These are phyloP conservation scores for Malacosoma neustria DNA, from an alignment of 2,888 invertebrate genomes.

Conservation along the genomic window DNA sequence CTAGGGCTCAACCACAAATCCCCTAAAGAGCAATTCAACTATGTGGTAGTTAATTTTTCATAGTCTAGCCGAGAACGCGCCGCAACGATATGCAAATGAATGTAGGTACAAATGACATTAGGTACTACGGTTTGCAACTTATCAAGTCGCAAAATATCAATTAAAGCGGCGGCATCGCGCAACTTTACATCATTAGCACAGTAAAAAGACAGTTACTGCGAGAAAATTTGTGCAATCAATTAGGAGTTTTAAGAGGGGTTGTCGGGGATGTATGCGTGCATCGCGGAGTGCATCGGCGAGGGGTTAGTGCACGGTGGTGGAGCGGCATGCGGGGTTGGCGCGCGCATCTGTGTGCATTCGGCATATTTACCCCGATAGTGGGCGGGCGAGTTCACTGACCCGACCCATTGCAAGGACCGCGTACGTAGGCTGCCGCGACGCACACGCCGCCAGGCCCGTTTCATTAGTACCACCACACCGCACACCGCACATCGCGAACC, in stretches of 20 bases:
- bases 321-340: constrained; percentile 47
- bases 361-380: constrained; percentile 74
- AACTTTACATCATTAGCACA: constrained; percentile 71
- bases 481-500: constrained; percentile 14
- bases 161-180: constrained; percentile 60
- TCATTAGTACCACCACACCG: constrained; percentile 61
- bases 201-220: constrained; percentile 74
- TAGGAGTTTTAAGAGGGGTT: constrained; percentile 68
- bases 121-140: constrained; percentile 36
- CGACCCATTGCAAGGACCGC: constrained; percentile 71
- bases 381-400: constrained; percentile 70
- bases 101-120: constrained; percentile 31
- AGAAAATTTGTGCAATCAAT: constrained; percentile 74
- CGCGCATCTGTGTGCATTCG: constrained; percentile 75
- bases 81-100: constrained; percentile 41
- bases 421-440: constrained; percentile 62
- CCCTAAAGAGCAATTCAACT: background rate
- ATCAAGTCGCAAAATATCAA: constrained; percentile 51
- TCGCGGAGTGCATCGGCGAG: constrained; percentile 25
- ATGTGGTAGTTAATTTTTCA: constrained; percentile 56
- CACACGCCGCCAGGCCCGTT: constrained; percentile 49
- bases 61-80: constrained; percentile 34
- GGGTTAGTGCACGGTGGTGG: constrained; percentile 40
- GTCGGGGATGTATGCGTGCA: constrained; percentile 54
- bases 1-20: background rate